A percentile compares a stretch with the other conserved stretches of the same genome.
Evolutionary conservation across 2,888 invertebrate species (phyloP).

Genomic region (Neelides folsomi): DNA sequence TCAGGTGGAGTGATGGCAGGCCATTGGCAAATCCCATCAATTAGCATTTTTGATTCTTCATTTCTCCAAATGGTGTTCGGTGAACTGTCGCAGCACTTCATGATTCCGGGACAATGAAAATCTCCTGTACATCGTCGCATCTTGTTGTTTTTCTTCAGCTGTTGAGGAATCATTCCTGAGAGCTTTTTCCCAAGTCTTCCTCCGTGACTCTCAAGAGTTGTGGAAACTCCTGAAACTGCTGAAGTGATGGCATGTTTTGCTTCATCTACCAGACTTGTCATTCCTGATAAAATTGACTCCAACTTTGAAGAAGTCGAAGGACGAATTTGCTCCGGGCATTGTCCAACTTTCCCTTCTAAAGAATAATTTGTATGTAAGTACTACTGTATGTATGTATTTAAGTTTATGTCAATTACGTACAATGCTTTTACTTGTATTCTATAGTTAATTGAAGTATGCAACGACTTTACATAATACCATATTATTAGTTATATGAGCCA

Average conservation of each 20-base stretch:
- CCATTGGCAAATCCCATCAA: neutral
- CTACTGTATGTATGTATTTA: no score
- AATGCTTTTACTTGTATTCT: no score
- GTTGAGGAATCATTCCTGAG: constrained; percentile 1
- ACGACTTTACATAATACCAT: no score
- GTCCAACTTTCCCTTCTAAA: constrained; percentile 7
- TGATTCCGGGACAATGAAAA: constrained; percentile 7
- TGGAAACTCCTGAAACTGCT: neutral
- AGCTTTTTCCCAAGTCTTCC: constrained; percentile 7
- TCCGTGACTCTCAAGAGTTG: constrained; percentile 8
- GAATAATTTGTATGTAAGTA: no score
- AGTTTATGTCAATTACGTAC: no score
- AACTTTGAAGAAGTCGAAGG: no score
- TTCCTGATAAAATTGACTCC: no score
- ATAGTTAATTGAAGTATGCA: no score
- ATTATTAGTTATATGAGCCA: no score
- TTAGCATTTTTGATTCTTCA: neutral
- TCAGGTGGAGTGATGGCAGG: neutral
- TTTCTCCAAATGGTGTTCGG: neutral
- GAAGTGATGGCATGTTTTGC: constrained; percentile 3
- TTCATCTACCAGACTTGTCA: neutral
- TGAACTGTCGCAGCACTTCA: constrained; percentile 10
- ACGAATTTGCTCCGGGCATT: constrained; percentile 5
- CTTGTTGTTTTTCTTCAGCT: neutral
- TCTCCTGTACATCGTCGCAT: constrained; percentile 4